A percentile compares a stretch with the other conserved stretches of the same genome.
Evolutionary conservation across 2,797 vertebrate genomes (phyloP).

Genomic region (Aeoliscus strigatus): DNA sequence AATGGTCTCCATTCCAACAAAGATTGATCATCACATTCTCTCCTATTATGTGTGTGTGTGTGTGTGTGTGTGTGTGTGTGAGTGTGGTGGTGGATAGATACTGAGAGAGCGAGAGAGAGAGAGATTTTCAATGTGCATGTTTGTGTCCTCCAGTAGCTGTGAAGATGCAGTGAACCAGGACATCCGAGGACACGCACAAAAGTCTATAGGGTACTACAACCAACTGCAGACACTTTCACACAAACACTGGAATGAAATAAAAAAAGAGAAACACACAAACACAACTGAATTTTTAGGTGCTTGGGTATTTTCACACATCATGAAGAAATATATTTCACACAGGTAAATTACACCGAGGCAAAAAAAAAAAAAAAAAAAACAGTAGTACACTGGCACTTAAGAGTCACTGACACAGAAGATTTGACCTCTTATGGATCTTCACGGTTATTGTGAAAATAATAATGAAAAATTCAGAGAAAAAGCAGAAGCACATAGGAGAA

Average conservation of each 20-base stretch:
- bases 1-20: constrained; percentile 23
- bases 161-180: constrained; percentile 40
- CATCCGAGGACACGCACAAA: constrained; percentile 33
- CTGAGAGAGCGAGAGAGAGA: too few relatives aligned
- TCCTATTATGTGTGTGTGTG: constrained; percentile 6
- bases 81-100: too few relatives aligned
- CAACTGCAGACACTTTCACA: constrained; percentile 19
- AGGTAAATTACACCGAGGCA: too few relatives aligned
- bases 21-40: constrained; percentile 41
- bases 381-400: too few relatives aligned
- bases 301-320: too few relatives aligned
- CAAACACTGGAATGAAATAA: constrained; percentile 6
- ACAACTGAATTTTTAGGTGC: too few relatives aligned
- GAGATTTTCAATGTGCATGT: constrained; percentile 8
- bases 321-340: too few relatives aligned
- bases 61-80: not conserved
- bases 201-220: constrained; percentile 17
- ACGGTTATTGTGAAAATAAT: too few relatives aligned
- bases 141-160: constrained; percentile 23
- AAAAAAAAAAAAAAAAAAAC: too few relatives aligned
- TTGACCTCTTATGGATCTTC: too few relatives aligned
- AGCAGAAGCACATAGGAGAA: not conserved
- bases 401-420: too few relatives aligned
- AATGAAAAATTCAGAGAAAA: constrained; percentile 2
- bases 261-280: constrained; percentile 11